phyloP scores from a whole-genome alignment of 2,113 vertebrate species.

The Aplodontia rufa region DNA sequence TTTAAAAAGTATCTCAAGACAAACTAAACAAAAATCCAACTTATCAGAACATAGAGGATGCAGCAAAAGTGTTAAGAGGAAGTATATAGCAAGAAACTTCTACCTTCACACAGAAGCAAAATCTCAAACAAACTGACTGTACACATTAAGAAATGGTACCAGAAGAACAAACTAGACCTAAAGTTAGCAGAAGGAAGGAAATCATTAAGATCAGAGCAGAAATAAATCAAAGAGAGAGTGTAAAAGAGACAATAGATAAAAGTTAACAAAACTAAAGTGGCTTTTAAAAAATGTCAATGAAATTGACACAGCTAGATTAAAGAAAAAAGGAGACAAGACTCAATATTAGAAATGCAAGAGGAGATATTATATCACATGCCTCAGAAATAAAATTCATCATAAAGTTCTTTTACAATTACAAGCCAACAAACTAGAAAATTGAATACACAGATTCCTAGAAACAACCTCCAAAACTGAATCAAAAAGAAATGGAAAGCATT shows the following conservation, averaged over 20 bases:
- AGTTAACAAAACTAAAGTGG: neutral
- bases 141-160: neutral
- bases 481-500: neutral
- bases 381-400: neutral
- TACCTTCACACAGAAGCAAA: neutral
- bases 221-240: neutral
- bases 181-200: neutral
- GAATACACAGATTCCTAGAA: neutral
- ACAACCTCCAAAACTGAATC: neutral
- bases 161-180: neutral
- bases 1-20: neutral
- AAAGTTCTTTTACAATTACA: neutral
- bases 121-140: neutral
- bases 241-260: neutral
- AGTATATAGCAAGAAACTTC: neutral
- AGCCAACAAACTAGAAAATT: neutral
- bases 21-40: neutral
- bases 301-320: neutral
- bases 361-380: neutral
- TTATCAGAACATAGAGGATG: neutral
- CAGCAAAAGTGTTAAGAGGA: neutral
- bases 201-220: neutral
- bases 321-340: neutral
- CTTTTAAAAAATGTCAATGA: neutral
- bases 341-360: neutral